A percentile compares a stretch with the other conserved stretches of the same genome.
Evolutionary conservation across 2,113 vertebrate species (phyloP).

Genomic region (Cygnus buccinator): DNA sequence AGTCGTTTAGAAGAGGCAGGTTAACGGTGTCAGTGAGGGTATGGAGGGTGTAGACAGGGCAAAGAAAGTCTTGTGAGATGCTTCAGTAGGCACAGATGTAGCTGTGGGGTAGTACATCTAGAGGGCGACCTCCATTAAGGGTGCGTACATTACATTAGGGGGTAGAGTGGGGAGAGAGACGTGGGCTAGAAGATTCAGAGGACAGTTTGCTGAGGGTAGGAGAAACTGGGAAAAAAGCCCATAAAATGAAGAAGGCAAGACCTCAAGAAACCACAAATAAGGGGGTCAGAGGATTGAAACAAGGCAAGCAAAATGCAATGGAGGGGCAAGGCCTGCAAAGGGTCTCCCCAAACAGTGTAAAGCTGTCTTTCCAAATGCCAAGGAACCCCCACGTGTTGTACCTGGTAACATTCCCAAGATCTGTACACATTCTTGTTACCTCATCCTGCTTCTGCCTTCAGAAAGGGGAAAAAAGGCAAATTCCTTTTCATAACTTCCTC

Average conservation of each 20-base stretch:
- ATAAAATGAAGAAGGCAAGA: background rate
- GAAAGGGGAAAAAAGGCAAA: background rate
- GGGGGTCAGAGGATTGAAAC: background rate
- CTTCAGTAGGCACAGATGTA: fast-evolving
- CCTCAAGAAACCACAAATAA: background rate
- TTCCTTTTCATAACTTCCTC: background rate
- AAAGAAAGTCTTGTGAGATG: background rate
- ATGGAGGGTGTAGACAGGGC: fast-evolving
- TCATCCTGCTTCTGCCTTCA: background rate
- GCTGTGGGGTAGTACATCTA: background rate
- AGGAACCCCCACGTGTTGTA: background rate
- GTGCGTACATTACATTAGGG: background rate
- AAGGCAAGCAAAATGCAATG: background rate
- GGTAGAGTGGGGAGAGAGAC: fast-evolving
- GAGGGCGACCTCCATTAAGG: background rate
- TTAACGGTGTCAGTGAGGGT: background rate
- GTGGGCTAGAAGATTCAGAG: background rate
- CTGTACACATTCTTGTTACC: background rate
- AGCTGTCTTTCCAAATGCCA: background rate
- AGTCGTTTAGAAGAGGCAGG: background rate
- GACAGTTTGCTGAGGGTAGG: background rate
- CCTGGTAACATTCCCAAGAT: background rate
- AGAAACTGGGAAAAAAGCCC: background rate
- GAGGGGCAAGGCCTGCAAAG: background rate
- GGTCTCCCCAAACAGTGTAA: background rate